Evolutionary conservation across 1,140 invertebrate genomes (phyloP), one percentile per base, ranked within the genome.

Genomic region (Habropoda laboriosa): DNA sequence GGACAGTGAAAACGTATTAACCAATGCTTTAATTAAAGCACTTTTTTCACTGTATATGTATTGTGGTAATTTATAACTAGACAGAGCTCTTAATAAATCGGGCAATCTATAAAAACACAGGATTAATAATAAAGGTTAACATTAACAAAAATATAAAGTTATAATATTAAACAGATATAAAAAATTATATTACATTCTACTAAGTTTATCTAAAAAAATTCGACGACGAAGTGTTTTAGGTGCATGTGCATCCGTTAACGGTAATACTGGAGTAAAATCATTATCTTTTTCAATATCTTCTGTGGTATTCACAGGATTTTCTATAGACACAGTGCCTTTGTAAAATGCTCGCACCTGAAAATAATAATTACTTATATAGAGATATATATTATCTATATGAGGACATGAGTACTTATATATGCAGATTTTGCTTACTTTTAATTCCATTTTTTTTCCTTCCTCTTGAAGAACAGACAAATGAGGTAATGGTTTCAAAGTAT

Each of bases 191-290:
- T 87, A 92, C 89, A 93, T 86, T 89, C 88, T 91, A 77, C 93
- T 88, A 58, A 94, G 81, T 82, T 90, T 93, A 55, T 93, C 92
- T 42, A 93, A 83, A 79, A 94, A 91, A 82, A 94, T 93, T 86
- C 91, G 81, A 30, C 91, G 89, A 7, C 93, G 77, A 58, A 93
- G 75, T 30, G 88, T 88, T 68, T 88, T 90, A n/a, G 93, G 92
- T 10, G 90, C 86, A 75, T 92, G 89, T 47, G 79, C 30, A 64
- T 93, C 92, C 42, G 89, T 92, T 57, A 93, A 68, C 58, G 93
- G 93, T 68, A 93, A 79, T 42, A 92, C n/a, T 16, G 87, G 58
- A 47, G 49, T 38, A 63, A 63, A 79, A 68, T 86, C 66, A 49
- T 79, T 74, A 21, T 79, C 24, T 32, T 88, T 66, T 70, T 84